Base-by-base conservation (phyloP, 92 coral and sea anemone species). In the Ricordea florida region DNA sequence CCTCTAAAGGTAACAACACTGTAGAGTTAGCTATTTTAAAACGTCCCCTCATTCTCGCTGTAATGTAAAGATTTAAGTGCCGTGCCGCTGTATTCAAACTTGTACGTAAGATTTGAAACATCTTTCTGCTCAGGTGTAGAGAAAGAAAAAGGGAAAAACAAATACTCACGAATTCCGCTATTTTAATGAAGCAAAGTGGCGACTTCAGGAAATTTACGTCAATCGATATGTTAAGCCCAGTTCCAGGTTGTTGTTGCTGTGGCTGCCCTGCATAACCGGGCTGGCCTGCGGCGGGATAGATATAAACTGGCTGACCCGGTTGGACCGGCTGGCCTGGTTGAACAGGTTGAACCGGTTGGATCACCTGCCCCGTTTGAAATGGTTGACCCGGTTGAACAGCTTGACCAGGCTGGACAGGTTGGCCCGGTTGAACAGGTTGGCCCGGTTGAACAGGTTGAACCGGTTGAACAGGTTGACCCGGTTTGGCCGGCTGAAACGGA, bases 101-200 rank as follows among this genome's bases (percentile, higher is more conserved):
- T n/a, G n/a, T n/a, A n/a, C n/a, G n/a, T n/a, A n/a, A n/a, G n/a
- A n/a, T n/a, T n/a, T n/a, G n/a, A n/a, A n/a, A n/a, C n/a, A n/a
- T n/a, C n/a, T n/a, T n/a, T n/a, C n/a, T n/a, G n/a, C n/a, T n/a
- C n/a, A n/a, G n/a, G n/a, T n/a, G n/a, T n/a, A n/a, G n/a, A n/a
- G n/a, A n/a, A n/a, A n/a, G n/a, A n/a, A n/a, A n/a, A n/a, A n/a
- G n/a, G n/a, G n/a, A n/a, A 35, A 7, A 35, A 35, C 6, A 35
- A 35, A 35, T 6, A 47, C 55, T 63, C 52, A 63, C 70, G 29
- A 63, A 63, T 42, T 63, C 70, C n/a, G 52, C 70, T 63, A 63
- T 37, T 31, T 63, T 63, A 8, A 63, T 63, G 55, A 0, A 63
- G 26, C 70, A 63, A 11, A 15, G 70, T 26, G 70, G 70, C 2